Evolutionary conservation across 2,888 invertebrate genomes (phyloP), one percentile per base, ranked within the genome.

Genomic region (Hesperia comma): DNA sequence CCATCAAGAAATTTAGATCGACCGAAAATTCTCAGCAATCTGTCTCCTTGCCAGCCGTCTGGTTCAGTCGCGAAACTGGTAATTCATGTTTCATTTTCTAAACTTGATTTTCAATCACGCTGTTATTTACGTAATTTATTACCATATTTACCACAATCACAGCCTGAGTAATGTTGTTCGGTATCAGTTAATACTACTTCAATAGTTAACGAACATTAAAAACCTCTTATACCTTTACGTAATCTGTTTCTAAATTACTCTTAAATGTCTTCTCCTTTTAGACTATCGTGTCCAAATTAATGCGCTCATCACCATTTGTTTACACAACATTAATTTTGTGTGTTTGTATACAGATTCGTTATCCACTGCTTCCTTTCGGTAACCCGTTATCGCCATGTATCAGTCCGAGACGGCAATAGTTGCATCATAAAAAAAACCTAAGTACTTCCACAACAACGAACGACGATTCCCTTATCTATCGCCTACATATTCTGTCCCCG

Each of bases 391-490:
- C 66, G 46, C 19, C n/a, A 33, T 21, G 43, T 66, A 54, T 60
- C 66, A 26, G 37, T 19, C 43, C 54, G 54, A 66, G 60, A 60
- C 66, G 60, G 60, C 54, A 60, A 66, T 37, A 37, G 66, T 66
- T 66, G 66, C 66, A 66, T 66, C 54, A 63, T 60, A 60, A 14
- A 68, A 69, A 60, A 66, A 64, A 43, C 21, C 21, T 19, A n/a
- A n/a, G n/a, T 26, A 67, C 61, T 62, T 66, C 53, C 68, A 60
- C 63, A 71, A 69, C 69, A 61, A 14, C 43, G 64, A 67, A 75
- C 76, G 74, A 76, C 77, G 79, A 79, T 81, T 81, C 79, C 79
- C 82, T 87, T 87, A 88, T 85, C 87, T 82, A 79, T 82, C 81
- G 81, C 84, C 86, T 80, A 85, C 85, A 83, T 80, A 72, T 71